Conservation (phyloP, 64 coral and sea anemone genomes). For the Anthopleura sola region DNA sequence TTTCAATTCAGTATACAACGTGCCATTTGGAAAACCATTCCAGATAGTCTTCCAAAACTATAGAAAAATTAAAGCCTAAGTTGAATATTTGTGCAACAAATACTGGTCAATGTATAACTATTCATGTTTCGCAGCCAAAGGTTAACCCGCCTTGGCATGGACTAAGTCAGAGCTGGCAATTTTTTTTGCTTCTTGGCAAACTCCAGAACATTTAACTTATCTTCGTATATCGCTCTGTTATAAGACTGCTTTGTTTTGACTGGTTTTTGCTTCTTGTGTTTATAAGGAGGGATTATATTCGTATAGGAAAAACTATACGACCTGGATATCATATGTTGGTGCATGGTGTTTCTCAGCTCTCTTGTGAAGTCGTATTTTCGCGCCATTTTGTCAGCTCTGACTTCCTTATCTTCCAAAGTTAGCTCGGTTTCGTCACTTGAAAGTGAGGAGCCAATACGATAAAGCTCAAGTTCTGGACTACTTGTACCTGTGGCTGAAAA, state of each 20-base stretch:
- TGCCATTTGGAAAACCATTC: no score
- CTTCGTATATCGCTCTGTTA: slow-evolving; percentile 78
- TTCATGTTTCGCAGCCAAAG: no score
- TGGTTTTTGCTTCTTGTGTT: slow-evolving; percentile 58
- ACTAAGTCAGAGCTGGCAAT: not conserved
- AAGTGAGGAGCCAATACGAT: not conserved
- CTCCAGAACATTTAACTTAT: slow-evolving; percentile 68
- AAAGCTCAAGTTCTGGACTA: not conserved
- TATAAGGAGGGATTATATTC: slow-evolving; percentile 78
- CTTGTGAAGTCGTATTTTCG: slow-evolving; percentile 78
- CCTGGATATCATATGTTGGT: slow-evolving; percentile 80
- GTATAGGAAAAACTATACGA: slow-evolving; percentile 78
- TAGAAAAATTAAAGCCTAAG: no score
- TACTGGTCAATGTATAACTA: no score
- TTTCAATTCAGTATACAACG: no score
- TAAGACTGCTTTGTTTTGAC: slow-evolving; percentile 67
- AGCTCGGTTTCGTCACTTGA: not conserved
- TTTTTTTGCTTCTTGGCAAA: slow-evolving; percentile 42
- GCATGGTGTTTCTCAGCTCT: slow-evolving; percentile 72
- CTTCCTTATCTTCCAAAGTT: slow-evolving; percentile 46
- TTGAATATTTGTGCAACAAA: no score
- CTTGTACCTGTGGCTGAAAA: not conserved
- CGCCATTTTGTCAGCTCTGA: slow-evolving; percentile 62
- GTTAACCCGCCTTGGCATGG: no score
- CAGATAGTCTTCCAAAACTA: no score